A percentile compares a stretch with the other conserved stretches of the same genome.
Conservation (phyloP, 2,797 vertebrate genomes). For the Rhabdomys pumilio region DNA sequence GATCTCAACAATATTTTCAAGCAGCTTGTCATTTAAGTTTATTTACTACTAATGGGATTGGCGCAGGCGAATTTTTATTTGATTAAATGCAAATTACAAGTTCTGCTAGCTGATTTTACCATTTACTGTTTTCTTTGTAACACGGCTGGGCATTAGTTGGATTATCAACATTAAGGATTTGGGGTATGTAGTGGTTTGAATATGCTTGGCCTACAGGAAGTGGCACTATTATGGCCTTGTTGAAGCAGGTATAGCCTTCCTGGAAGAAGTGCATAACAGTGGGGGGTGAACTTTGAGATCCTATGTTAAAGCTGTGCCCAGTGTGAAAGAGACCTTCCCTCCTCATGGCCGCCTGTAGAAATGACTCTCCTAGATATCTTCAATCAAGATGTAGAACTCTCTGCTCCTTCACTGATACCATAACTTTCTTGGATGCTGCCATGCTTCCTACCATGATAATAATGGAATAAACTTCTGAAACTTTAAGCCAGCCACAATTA, state of each 20-base stretch:
- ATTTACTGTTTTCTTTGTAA: neutral
- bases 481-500: neutral
- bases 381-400: neutral
- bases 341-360: neutral
- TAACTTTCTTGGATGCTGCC: neutral
- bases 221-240: neutral
- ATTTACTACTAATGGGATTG: neutral
- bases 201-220: neutral
- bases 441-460: neutral
- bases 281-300: neutral
- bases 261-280: neutral
- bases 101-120: neutral
- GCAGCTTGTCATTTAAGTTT: constrained; percentile 5
- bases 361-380: neutral
- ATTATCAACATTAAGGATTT: neutral
- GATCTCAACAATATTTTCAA: neutral
- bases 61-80: neutral
- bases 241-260: neutral
- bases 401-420: neutral
- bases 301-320: neutral
- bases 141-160: neutral
- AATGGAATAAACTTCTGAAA: neutral
- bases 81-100: constrained; percentile 45
- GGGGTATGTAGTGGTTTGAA: neutral
- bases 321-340: neutral